These are phyloP conservation scores for Drosophila ironensis DNA, from an alignment of 1,140 invertebrate genomes.

Conservation along the genomic window DNA sequence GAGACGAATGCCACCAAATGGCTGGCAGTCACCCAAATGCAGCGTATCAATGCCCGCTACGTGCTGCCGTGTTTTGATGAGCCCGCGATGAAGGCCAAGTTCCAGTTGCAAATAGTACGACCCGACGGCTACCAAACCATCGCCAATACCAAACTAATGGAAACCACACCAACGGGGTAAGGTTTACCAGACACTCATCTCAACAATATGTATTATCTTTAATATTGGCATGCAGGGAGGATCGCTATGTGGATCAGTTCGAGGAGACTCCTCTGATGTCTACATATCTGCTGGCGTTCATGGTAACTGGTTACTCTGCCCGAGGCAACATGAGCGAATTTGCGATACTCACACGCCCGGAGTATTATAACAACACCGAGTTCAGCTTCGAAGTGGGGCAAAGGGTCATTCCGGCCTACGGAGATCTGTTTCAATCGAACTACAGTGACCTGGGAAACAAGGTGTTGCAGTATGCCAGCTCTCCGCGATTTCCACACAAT, in stretches of 20 bases:
- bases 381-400: constrained; percentile 84
- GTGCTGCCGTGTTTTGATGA: constrained; percentile 97
- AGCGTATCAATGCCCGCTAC: constrained; percentile 90
- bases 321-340: constrained; percentile 60
- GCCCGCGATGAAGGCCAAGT: constrained; percentile 91
- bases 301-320: constrained; percentile 87
- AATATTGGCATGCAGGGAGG: constrained; percentile 11
- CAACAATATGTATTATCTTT: neutral
- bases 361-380: constrained; percentile 85
- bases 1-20: constrained; percentile 76
- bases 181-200: neutral
- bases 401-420: constrained; percentile 82
- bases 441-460: constrained; percentile 80
- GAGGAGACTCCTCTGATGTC: constrained; percentile 87
- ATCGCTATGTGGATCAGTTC: constrained; percentile 61
- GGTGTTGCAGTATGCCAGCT: constrained; percentile 86
- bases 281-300: constrained; percentile 89
- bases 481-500: constrained; percentile 89
- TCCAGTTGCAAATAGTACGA: constrained; percentile 86
- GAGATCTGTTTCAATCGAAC: constrained; percentile 81
- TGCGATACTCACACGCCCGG: constrained; percentile 86
- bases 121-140: constrained; percentile 83
- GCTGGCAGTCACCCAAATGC: constrained; percentile 90
- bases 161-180: constrained; percentile 35
- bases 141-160: constrained; percentile 82